Evolutionary conservation across 2,113 vertebrate genomes (phyloP), one percentile per base, ranked within the genome.

Genomic region (Phylloscopus trochiloides): DNA sequence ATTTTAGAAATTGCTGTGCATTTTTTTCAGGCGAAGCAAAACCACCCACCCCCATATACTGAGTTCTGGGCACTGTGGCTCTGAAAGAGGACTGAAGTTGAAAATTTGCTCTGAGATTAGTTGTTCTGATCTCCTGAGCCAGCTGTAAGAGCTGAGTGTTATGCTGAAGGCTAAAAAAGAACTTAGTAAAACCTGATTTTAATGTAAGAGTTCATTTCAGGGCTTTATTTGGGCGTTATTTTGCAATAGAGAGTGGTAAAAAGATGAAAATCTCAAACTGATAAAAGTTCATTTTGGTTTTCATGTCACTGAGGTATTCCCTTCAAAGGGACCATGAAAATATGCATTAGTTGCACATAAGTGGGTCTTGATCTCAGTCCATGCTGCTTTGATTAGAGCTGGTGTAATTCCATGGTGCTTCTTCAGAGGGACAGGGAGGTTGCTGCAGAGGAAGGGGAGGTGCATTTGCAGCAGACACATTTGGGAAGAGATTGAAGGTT

Each of bases 321-420:
- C 43, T 93, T 67, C 55, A 38, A 45, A 74, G 38, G 4, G 8
- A 45, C 55, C 12, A 13, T 62, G 55, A 61, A 76, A 77, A 54
- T 47, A 58, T 25, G 14, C 20, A 38, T 86, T 66, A 71, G 25
- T 34, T 58, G 34, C 34, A 28, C 4, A 3, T 22, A 47, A 57
- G 17, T 74, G 48, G 20, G 47, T 59, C 57, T 85, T 43, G 66
- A 17, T 73, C 63, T 76, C 50, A 40, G 51, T 22, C 21, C 10
- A 1, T 10, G 34, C 19, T 86, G 48, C 18, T 48, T 88, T 52
- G 45, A 8, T 72, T 31, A 38, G 32, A 62, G 14, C 52, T 55
- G 45, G 17, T 80, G 20, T 26, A 43, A 38, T 31, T 25, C 17
- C 14, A 5, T 16, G 0, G 0, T 24, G 25, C 7, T 3, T 59